Percentiles rank a stretch among this genome's conserved stretches.
Conservation (phyloP, 35 echinoderm and acorn worm genomes). For the Apostichopus californicus region DNA sequence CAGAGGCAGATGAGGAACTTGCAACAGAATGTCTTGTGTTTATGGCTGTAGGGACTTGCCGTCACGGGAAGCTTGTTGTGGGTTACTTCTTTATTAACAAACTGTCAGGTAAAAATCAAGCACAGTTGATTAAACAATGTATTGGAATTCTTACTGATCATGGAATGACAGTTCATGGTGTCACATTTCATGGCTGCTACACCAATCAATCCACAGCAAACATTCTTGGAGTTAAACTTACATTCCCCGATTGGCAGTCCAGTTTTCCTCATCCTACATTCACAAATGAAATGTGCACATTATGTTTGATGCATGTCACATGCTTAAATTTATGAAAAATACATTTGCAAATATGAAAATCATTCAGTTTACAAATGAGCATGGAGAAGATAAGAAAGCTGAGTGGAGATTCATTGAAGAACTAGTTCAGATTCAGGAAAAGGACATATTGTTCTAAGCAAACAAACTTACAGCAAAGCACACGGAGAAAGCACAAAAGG, state of each 20-base stretch:
- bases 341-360: slow-evolving; percentile 17
- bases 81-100: slow-evolving; percentile 29
- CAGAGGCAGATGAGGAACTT: slow-evolving; percentile 7
- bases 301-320: slow-evolving; percentile 49
- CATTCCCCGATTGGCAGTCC: not conserved
- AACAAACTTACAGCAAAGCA: slow-evolving; percentile 30
- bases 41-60: not conserved
- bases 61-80: not conserved
- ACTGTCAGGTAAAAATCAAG: slow-evolving; percentile 11
- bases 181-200: not conserved
- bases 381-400: not conserved
- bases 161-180: not conserved
- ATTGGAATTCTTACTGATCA: not conserved
- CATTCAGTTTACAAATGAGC: not conserved
- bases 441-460: slow-evolving; percentile 10
- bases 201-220: slow-evolving; percentile 36
- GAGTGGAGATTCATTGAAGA: slow-evolving; percentile 6
- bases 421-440: slow-evolving; percentile 8
- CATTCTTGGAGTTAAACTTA: slow-evolving; percentile 11
- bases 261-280: slow-evolving; percentile 2
- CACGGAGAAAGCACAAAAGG: not conserved
- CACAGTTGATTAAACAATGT: slow-evolving; percentile 2
- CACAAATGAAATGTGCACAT: not conserved
- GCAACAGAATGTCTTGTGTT: slow-evolving; percentile 3
- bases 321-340: slow-evolving; percentile 45